Base-by-base conservation (phyloP, 2,797 vertebrate genomes). In the Tangara arthus region DNA sequence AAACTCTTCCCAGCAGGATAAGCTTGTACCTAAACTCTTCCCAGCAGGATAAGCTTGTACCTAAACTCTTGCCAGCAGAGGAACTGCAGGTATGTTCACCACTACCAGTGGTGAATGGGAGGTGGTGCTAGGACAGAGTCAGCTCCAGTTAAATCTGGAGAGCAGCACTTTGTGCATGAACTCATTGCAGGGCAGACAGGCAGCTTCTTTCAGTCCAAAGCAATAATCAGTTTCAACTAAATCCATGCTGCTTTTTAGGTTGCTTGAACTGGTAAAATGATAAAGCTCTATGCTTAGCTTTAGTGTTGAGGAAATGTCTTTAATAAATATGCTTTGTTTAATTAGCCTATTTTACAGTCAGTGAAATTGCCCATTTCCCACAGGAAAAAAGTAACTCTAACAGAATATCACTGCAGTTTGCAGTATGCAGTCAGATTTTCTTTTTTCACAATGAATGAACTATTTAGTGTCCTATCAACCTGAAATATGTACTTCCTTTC, bases 121-220 rank as follows among this genome's bases (percentile, higher is more conserved):
- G 26, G 8, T 22, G 66, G 21, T 50, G 39, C 4, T 21, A 18
- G 9, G 19, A 34, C 27, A 15, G 10, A 60, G 27, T 64, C 6
- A 22, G 47, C 56, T 77, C 21, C 55, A 20, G 49, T 32, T 34
- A 34, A 41, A 28, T 37, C 42, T 75, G 53, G 70, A 47, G 32
- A n/a, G 4, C n/a, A 44, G 26, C 0, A 1, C n/a, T 68, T 26
- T 1, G 4, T 41, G 23, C 19, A 32, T 32, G 65, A 73, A 11
- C 19, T 76, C 44, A 17, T 15, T 24, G 57, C 1, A 9, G 34
- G 22, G 37, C 5, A 69, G 50, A 26, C 30, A 14, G 55, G 1
- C 4, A 4, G 32, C 41, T 73, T 32, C 56, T 55, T 49, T 59
- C 16, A 39, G 4, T 46, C 46, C 20, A 61, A 84, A 69, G 64